Evolutionary conservation across 2,888 invertebrate genomes (phyloP).

Genomic region (Drepana falcataria): DNA sequence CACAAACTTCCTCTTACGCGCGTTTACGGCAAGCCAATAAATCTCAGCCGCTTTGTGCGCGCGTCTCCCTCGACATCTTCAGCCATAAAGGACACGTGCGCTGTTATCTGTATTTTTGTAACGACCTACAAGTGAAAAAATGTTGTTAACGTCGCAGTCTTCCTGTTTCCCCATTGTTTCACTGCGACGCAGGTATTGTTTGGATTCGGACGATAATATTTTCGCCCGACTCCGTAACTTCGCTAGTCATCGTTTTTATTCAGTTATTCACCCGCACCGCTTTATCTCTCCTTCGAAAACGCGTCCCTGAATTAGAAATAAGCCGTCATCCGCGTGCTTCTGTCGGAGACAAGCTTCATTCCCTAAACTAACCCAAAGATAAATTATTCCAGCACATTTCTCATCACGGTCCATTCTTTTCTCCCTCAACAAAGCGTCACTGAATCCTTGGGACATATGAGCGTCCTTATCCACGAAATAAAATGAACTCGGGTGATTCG

Average conservation of each 20-base stretch:
- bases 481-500: conserved; percentile 52
- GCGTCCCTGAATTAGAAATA: conserved; percentile 63
- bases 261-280: conserved; percentile 53
- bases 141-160: conserved; percentile 43
- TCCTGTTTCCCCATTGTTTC: conserved; percentile 41
- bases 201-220: conserved; percentile 31
- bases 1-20: conserved; percentile 59
- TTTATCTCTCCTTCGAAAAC: conserved; percentile 56
- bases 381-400: conserved; percentile 72
- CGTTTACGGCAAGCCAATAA: conserved; percentile 60
- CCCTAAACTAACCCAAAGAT: conserved; percentile 64
- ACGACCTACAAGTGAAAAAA: conserved; percentile 58
- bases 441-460: conserved; percentile 62
- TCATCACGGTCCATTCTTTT: conserved; percentile 67
- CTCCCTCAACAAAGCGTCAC: conserved; percentile 60
- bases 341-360: conserved; percentile 55
- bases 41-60: conserved; percentile 57
- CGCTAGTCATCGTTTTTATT: conserved; percentile 56
- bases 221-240: conserved; percentile 32
- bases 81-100: conserved; percentile 65
- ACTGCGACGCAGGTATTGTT: conserved; percentile 36
- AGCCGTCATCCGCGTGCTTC: conserved; percentile 51
- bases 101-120: conserved; percentile 59
- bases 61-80: conserved; percentile 56
- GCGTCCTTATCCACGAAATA: conserved; percentile 62